These are phyloP conservation scores for Sanderia malayensis DNA, from an alignment of 30 jellyfish, hydroid and myxozoan genomes.

Conservation along the genomic window DNA sequence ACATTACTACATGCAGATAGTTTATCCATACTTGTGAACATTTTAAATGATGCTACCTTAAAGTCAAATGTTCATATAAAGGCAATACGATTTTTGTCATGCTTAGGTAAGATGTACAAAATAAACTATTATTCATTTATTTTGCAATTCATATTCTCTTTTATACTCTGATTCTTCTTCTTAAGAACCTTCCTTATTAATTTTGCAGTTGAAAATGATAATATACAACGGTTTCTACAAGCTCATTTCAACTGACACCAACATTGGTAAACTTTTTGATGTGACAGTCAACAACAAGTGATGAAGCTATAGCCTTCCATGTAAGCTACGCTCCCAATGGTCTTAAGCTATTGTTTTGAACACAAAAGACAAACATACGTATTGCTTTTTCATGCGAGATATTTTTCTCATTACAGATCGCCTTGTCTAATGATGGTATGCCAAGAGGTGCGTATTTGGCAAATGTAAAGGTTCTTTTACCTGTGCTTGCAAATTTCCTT, in stretches of 20 bases:
- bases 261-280: conserved; percentile 52
- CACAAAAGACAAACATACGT: not conserved
- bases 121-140: no score
- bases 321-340: conserved; percentile 23
- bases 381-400: no score
- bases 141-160: no score
- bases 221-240: conserved; percentile 69
- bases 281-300: conserved; percentile 35
- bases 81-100: conserved; percentile 20
- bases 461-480: no score
- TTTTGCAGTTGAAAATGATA: conserved; percentile 45
- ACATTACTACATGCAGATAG: conserved; percentile 41
- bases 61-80: conserved; percentile 20
- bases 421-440: no score
- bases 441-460: no score
- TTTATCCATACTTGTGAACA: conserved; percentile 42
- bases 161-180: no score
- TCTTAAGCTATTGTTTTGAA: no score
- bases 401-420: no score
- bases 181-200: no score
- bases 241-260: conserved; percentile 63
- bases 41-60: conserved; percentile 28
- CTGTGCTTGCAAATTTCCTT: no score
- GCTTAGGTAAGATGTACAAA: conserved; percentile 45
- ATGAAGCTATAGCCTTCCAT: conserved; percentile 52